Percentiles rank a stretch among this genome's conserved stretches.
phyloP scores from a whole-genome alignment of 1,140 invertebrate genomes.

The Bombus difficillimus region DNA sequence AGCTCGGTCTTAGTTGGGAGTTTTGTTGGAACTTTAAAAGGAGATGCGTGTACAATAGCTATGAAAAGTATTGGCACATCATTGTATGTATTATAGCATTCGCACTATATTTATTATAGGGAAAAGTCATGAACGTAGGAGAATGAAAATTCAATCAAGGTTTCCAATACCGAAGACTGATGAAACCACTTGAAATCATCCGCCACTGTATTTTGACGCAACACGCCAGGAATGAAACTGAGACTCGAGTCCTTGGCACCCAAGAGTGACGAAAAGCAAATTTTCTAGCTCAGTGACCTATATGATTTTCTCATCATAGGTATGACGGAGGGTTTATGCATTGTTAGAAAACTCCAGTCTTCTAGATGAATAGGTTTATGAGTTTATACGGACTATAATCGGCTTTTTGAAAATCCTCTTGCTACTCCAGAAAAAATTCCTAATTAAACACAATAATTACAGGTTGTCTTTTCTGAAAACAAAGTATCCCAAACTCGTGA shows the following conservation, averaged over 20 bases:
- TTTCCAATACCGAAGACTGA: no score
- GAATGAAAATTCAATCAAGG: neutral
- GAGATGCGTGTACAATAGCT: no score
- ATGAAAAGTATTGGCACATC: no score
- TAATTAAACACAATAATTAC: neutral
- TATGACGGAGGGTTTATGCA: neutral
- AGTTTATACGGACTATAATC: neutral
- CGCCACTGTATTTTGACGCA: conserved; percentile 1
- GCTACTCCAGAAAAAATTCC: neutral
- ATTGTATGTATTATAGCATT: no score
- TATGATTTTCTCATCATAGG: conserved; percentile 12
- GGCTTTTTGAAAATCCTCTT: neutral
- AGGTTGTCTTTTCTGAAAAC: neutral
- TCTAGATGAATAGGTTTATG: conserved; percentile 2
- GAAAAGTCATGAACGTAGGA: neutral
- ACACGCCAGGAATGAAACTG: neutral
- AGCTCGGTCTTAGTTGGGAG: no score
- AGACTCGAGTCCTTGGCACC: neutral
- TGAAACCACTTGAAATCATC: neutral
- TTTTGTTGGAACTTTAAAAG: no score
- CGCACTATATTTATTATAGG: no score
- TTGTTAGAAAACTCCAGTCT: conserved; percentile 23
- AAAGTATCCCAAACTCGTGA: no score
- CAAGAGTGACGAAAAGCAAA: conserved; percentile 30
- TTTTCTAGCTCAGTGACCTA: conserved; percentile 29